These are phyloP conservation scores for Tauraco hartlaubi DNA, from an alignment of 2,797 vertebrate species.

Conservation along the genomic window DNA sequence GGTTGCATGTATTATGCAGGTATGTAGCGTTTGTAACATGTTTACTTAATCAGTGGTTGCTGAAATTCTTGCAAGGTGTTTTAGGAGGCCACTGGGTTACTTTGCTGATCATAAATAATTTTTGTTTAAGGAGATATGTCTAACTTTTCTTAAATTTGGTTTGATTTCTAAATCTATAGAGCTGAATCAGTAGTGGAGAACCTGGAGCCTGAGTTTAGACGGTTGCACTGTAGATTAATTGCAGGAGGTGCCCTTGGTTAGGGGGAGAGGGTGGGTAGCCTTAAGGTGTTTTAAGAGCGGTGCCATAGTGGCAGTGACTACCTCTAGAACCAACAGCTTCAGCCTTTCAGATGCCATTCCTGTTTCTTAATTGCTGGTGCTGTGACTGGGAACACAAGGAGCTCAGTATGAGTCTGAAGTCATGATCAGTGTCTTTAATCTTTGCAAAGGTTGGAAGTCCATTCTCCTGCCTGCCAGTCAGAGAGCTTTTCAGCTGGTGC, in stretches of 20 bases:
- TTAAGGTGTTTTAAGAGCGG: background rate
- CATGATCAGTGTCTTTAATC: background rate
- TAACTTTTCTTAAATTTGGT: background rate
- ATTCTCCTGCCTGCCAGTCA: background rate
- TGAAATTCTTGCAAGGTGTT: background rate
- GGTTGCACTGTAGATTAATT: background rate
- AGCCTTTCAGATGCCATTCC: background rate
- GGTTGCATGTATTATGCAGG: background rate
- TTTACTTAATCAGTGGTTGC: background rate
- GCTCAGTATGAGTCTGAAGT: background rate
- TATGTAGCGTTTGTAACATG: background rate
- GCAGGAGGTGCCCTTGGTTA: background rate
- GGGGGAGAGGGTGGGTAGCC: background rate
- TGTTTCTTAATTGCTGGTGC: background rate
- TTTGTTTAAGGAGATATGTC: background rate
- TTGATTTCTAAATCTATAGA: background rate
- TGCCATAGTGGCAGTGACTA: background rate
- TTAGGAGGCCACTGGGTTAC: background rate
- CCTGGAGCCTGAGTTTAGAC: background rate
- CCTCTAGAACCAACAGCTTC: background rate
- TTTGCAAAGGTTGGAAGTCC: constrained; percentile 27
- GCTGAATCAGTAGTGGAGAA: background rate
- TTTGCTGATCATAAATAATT: background rate
- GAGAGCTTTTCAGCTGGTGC: constrained; percentile 44
- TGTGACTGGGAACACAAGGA: background rate